Evolutionary conservation across 1,140 invertebrate genomes (phyloP), one percentile per base, ranked within the genome.

Genomic region (Listronotus oregonensis): DNA sequence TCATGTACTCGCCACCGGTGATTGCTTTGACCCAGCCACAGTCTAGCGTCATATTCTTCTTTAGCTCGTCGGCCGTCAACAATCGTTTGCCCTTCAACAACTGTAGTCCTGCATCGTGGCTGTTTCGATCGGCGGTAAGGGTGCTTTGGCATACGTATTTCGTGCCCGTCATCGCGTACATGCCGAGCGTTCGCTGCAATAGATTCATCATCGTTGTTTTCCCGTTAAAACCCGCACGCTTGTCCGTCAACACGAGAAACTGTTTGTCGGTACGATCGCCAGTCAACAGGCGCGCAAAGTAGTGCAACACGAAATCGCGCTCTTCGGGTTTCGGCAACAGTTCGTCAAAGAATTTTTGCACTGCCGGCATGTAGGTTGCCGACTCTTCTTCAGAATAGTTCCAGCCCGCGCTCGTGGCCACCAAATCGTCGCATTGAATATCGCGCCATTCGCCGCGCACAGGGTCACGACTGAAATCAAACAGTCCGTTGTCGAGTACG

Each of bases 211-310:
- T 44, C 42, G 42, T 44, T 44, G 42, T 44, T 14, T 44, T 44
- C 2, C 42, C 42, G 42, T 44, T 44, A 14, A 44, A 44, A 44
- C 42, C 42, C 42, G 42, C 42, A 44, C 42, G 42, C 14, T 44
- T 44, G 42, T 44, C 42, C 42, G 42, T 44, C 42, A 44, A 44
- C 42, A 44, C 42, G 10, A 44, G 14, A 44, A 44, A 44, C 42
- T 44, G 11, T 44, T 44, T 44, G 10, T 44, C 42, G 10, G 10
- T 44, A 8, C 42, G 42, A 8, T 44, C 10, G 14, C n/a, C 42
- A 14, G 42, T 44, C 10, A 44, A 14, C 10, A 44, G 42, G 0
- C 42, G 10, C 11, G 42, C 42, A 14, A 44, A 44, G 8, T n/a
- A 44, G 42, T 44, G 42, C 42, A 44, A 14, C 42, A 44, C 42